These are phyloP conservation scores for Chironex yamaguchii DNA, from an alignment of 30 jellyfish, hydroid and myxozoan species.

Conservation along the genomic window DNA sequence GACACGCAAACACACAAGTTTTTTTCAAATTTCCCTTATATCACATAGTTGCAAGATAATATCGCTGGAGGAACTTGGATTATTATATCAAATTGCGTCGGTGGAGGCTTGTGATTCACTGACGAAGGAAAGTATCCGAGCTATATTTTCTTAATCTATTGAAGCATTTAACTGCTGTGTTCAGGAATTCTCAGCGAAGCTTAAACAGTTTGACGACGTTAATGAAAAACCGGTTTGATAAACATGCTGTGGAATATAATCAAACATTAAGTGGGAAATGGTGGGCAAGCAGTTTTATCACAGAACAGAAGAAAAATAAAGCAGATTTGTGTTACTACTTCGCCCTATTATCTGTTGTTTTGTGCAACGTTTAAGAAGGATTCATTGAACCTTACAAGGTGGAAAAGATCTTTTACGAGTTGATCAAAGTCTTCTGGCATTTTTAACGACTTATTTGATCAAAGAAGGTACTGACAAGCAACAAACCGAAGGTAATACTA, in stretches of 20 bases:
- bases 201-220: background rate
- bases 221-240: background rate
- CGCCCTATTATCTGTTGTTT: background rate
- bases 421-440: too few relatives aligned
- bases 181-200: background rate
- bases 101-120: background rate
- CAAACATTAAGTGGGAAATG: background rate
- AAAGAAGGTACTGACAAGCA: too few relatives aligned
- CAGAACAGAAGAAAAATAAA: background rate
- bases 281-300: background rate
- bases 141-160: background rate
- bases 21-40: too few relatives aligned
- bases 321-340: background rate
- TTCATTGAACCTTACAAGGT: too few relatives aligned
- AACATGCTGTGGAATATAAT: background rate
- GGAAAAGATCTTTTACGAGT: too few relatives aligned
- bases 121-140: background rate
- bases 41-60: background rate
- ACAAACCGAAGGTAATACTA: too few relatives aligned
- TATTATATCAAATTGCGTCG: background rate
- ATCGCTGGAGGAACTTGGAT: background rate
- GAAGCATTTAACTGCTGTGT: slow-evolving; percentile 20
- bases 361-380: background rate
- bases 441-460: too few relatives aligned
- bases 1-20: background rate